Evolutionary conservation across 2,888 invertebrate genomes (phyloP).

Genomic region (Caradrina clavipalpis): DNA sequence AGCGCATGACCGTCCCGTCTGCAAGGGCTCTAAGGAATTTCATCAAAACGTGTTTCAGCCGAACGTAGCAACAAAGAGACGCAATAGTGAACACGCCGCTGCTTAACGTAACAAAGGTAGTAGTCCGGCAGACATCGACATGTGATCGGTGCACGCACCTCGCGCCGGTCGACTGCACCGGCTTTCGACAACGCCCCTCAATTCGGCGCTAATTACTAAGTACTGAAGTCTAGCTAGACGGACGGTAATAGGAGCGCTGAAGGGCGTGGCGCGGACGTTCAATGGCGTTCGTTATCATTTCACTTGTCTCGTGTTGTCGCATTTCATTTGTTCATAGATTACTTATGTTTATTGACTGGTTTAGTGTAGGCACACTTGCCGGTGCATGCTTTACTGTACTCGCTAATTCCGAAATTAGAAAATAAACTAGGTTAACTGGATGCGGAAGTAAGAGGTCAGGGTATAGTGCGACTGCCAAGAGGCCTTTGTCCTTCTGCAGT

Average conservation of each 20-base stretch:
- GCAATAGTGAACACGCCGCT: conserved; percentile 1
- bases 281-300: conserved; percentile 29
- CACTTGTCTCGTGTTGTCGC: conserved; percentile 12
- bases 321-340: conserved; percentile 20
- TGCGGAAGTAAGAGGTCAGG: conserved; percentile 26
- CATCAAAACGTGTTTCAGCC: conserved; percentile 1
- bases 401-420: conserved; percentile 26
- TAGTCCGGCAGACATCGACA: conserved; percentile 54
- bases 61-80: conserved; percentile 10
- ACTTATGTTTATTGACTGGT: conserved; percentile 6
- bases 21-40: conserved; percentile 21
- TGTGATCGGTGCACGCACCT: conserved; percentile 57
- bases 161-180: conserved; percentile 44
- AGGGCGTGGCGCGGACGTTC: conserved; percentile 50
- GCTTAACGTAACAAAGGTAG: conserved; percentile 24
- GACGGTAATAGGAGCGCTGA: conserved; percentile 21
- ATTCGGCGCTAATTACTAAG: conserved; percentile 46
- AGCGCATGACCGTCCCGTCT: conserved; percentile 31
- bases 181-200: conserved; percentile 45
- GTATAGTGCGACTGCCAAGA: conserved; percentile 3
- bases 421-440: conserved; percentile 35
- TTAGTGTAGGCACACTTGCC: conserved; percentile 7
- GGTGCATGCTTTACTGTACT: background rate
- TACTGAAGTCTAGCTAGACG: conserved; percentile 28
- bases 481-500: conserved; percentile 22